Evolutionary conservation across 1,140 invertebrate species (phyloP).

Genomic region (Cephus cinctus): DNA sequence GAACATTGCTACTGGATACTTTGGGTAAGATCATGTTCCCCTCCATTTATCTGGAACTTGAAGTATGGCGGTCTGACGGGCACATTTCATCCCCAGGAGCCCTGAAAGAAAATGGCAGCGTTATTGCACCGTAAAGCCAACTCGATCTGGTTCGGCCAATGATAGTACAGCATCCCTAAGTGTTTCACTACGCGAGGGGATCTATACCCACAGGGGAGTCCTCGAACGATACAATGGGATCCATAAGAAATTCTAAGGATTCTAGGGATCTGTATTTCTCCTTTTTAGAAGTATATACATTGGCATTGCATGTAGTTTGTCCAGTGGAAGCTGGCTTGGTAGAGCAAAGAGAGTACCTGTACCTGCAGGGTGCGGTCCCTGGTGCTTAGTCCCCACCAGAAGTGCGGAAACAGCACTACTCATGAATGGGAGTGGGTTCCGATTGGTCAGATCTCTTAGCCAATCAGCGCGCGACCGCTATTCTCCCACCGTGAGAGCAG

Average conservation of each 20-base stretch:
- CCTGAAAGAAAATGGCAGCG: too few relatives aligned
- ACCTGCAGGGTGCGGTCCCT: neutral
- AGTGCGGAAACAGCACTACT: slow-evolving; percentile 36
- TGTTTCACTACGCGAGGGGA: too few relatives aligned
- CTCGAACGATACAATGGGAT: neutral
- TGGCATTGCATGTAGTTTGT: neutral
- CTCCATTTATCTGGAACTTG: too few relatives aligned
- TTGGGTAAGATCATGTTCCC: too few relatives aligned
- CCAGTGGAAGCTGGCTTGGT: neutral
- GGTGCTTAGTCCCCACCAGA: slow-evolving; percentile 12
- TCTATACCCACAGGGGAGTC: too few relatives aligned
- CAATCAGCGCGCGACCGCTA: slow-evolving; percentile 18
- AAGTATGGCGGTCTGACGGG: too few relatives aligned
- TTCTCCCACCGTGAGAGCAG: neutral
- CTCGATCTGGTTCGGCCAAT: too few relatives aligned
- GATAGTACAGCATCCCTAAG: too few relatives aligned
- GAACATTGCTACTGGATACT: too few relatives aligned
- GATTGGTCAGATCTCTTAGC: slow-evolving; percentile 33
- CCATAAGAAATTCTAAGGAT: neutral
- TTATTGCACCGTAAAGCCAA: too few relatives aligned
- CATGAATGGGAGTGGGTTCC: slow-evolving; percentile 42
- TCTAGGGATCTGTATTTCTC: neutral
- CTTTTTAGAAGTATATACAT: neutral
- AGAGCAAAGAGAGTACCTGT: neutral
- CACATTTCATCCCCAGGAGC: too few relatives aligned